These are phyloP conservation scores for Copidosoma floridanum DNA, from an alignment of 1,140 invertebrate genomes.

Conservation along the genomic window DNA sequence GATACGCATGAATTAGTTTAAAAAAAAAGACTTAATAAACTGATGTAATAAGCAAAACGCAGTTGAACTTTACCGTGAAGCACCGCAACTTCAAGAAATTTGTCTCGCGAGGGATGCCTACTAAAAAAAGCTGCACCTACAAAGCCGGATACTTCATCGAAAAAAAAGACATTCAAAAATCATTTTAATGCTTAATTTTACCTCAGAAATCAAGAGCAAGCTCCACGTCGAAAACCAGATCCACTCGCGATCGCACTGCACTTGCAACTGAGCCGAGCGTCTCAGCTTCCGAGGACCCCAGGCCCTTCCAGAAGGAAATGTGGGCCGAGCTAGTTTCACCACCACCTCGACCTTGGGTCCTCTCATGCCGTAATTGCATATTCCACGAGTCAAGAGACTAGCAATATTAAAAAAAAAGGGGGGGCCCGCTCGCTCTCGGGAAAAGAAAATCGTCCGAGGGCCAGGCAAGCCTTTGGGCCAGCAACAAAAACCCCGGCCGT, in stretches of 20 bases:
- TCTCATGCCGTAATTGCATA: conserved; percentile 51
- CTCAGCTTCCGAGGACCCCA: conserved; percentile 25
- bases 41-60: no score
- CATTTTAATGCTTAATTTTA: no score
- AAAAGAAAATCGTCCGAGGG: no score
- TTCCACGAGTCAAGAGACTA: conserved; percentile 20
- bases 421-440: conserved; percentile 26
- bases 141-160: not conserved
- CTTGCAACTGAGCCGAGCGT: conserved; percentile 51
- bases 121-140: not conserved
- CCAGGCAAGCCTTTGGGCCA: conserved; percentile 44
- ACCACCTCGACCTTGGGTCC: conserved; percentile 44
- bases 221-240: conserved; percentile 16
- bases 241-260: conserved; percentile 40
- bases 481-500: conserved; percentile 34
- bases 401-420: no score
- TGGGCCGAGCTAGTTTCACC: conserved; percentile 9
- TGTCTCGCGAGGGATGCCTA: not conserved
- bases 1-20: no score
- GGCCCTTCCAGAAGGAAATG: conserved; percentile 33
- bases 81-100: no score
- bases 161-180: not conserved
- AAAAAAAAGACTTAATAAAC: no score
- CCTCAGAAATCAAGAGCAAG: no score
- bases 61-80: not conserved